Base-by-base conservation (phyloP, 1,140 invertebrate genomes). In the Pogonus chalceus region DNA sequence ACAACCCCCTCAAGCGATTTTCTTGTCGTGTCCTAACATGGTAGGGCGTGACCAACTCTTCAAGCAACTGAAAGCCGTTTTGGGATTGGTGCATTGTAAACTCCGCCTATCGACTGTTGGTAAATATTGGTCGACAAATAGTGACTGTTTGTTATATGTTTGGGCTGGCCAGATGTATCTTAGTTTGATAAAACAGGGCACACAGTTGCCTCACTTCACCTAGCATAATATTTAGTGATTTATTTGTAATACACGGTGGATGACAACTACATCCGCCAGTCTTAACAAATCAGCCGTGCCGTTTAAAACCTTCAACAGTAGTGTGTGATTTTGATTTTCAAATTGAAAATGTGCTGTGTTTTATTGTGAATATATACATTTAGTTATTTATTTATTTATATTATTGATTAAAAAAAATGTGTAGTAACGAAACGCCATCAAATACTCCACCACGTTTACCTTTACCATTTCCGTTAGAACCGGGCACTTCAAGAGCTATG, bases 81-180 rank as follows among this genome's bases (percentile, higher is more conserved):
- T 52, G 23, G 22, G 50, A 69, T 70, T 69, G 66, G 67, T 55
- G 37, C 9, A 53, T 9, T 23, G 26, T 3, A 48, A 14, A 56
- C 20, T 46, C 60, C 65, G 60, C 67, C 67, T 58, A 59, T 58
- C 47, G 56, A 61, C 60, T 69, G 68, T 70, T 69, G 62, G 60
- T 66, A 70, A 70, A 70, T 69, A 70, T 70, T 70, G 66, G 67
- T 65, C 57, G 62, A 69, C 69, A 70, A 70, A 70, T 70, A 68
- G 66, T 63, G 59, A 56, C 57, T 70, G 67, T 70, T 70, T 70
- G 64, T 70, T 65, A 62, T 60, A 67, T 70, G 67, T 70, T 70
- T 70, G 63, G 67, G 50, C 31, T 61, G 61, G 61, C 62, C 65
- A 64, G 64, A 67, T 65, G 63, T 65, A 60, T 58, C 58, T 62